A percentile compares a stretch with the other conserved stretches of the same genome.
Conservation (phyloP, 2,888 invertebrate genomes). For the Salpingus planirostris region DNA sequence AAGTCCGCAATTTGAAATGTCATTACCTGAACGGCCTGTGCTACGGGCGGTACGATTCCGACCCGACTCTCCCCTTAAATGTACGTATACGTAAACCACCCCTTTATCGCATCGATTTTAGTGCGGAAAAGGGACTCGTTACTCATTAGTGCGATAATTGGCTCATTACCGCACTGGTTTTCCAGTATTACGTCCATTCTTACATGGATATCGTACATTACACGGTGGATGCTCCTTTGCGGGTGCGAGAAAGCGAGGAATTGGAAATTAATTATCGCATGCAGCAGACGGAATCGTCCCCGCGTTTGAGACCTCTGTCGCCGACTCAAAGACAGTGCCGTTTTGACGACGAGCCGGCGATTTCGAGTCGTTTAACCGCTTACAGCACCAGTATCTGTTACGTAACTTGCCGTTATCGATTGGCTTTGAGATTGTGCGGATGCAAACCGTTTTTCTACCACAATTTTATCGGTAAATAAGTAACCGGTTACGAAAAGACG, state of each 20-base stretch:
- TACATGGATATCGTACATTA: conserved; percentile 49
- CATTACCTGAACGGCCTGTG: conserved; percentile 39
- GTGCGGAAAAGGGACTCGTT: no score
- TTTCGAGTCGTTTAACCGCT: conserved; percentile 36
- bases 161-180: no score
- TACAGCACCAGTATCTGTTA: conserved; percentile 52
- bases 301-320: conserved; percentile 41
- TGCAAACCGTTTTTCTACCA: conserved; percentile 55
- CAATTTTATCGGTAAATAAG: no score
- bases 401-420: conserved; percentile 46
- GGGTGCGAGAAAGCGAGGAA: conserved; percentile 38
- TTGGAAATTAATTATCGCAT: conserved; percentile 39
- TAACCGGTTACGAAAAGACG: no score
- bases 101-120: no score
- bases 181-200: conserved; percentile 52
- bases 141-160: no score
- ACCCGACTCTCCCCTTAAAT: conserved; percentile 31
- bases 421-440: conserved; percentile 46
- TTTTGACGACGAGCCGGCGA: conserved; percentile 46
- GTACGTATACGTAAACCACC: no score
- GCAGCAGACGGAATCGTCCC: conserved; percentile 45
- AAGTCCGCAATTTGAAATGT: conserved; percentile 25
- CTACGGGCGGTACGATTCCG: conserved; percentile 37
- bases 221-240: conserved; percentile 29
- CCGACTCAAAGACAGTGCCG: conserved; percentile 46